Percentiles rank a stretch among this genome's conserved stretches.
Evolutionary conservation across 2,797 vertebrate species (phyloP).

Genomic region (Rhynchotus rufescens): DNA sequence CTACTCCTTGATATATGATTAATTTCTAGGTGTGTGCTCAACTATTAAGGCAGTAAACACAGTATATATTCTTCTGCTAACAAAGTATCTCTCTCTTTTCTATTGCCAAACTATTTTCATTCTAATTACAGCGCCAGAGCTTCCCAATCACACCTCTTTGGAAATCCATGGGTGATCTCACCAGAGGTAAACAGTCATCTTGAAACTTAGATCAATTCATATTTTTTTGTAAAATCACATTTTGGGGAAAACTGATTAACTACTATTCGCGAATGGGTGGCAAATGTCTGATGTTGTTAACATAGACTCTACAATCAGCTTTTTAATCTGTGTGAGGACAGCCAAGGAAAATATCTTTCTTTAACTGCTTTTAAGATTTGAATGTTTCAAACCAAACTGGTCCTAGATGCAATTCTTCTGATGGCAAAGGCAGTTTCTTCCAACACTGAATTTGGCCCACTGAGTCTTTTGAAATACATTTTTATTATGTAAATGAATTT

Average conservation of each 20-base stretch:
- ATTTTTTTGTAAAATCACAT: background rate
- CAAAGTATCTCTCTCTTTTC: background rate
- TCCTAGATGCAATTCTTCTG: background rate
- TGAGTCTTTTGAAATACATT: background rate
- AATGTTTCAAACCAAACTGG: background rate
- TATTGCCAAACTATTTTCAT: background rate
- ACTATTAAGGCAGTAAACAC: background rate
- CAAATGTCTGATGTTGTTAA: constrained; percentile 9
- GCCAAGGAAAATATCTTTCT: background rate
- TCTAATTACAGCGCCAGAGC: background rate
- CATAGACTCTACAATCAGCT: background rate
- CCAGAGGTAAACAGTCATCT: background rate
- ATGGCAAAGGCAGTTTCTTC: background rate
- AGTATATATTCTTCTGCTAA: background rate
- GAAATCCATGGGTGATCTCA: background rate
- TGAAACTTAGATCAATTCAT: background rate
- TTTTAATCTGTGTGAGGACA: constrained; percentile 1
- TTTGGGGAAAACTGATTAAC: background rate
- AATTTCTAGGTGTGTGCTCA: background rate
- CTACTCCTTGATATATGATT: background rate
- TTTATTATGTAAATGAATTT: background rate
- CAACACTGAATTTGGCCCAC: background rate
- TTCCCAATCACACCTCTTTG: background rate
- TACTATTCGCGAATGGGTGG: background rate
- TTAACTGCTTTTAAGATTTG: background rate